Evolutionary conservation across 2,113 vertebrate species (phyloP), one percentile per base, ranked within the genome.

Genomic region (Chlorocebus sabaeus): DNA sequence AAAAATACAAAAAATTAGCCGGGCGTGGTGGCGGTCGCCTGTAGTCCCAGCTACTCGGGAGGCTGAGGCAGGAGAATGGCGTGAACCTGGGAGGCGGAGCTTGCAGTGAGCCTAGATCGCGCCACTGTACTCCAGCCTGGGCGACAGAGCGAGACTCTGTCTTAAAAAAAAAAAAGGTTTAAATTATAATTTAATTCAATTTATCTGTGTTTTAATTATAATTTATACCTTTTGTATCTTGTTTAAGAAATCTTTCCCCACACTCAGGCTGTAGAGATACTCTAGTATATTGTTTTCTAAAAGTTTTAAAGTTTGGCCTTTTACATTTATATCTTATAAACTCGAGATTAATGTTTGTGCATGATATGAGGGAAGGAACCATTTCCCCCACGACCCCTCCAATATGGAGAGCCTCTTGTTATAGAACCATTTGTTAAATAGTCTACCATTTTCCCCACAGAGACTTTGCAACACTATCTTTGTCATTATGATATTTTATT

Each of bases 201-300:
- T n/a, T 76, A 40, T 52, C 14, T 93, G 32, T 6, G 73, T 83
- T 72, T 95, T 89, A 12, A 89, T 97, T 92, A 27, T 79, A 35
- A 0, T 59, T 87, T 72, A 23, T 80, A 61, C 13, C 7, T 91
- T 96, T 70, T 64, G 25, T 38, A 9, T 85, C 22, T 85, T 97
- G 2, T 40, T 95, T 97, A 88, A 90, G 83, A 93, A 91, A 35
- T 88, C 17, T 45, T 96, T 89, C 45, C 43, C 48, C 45, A 70
- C 0, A 50, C 23, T 78, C 25, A 64, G 79, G 17, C 30, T 64
- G 6, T 50, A 89, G 22, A 95, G 52, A 72, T 22, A 70, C 8
- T 94, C 30, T 88, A 32, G 3, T 52, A 8, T 52, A 73, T 79
- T 82, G 96, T 92, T 3, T 76, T 85, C 50, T 38, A 61, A 81